Conservation (phyloP, 2,113 vertebrate species). For the Hippotragus niger region DNA sequence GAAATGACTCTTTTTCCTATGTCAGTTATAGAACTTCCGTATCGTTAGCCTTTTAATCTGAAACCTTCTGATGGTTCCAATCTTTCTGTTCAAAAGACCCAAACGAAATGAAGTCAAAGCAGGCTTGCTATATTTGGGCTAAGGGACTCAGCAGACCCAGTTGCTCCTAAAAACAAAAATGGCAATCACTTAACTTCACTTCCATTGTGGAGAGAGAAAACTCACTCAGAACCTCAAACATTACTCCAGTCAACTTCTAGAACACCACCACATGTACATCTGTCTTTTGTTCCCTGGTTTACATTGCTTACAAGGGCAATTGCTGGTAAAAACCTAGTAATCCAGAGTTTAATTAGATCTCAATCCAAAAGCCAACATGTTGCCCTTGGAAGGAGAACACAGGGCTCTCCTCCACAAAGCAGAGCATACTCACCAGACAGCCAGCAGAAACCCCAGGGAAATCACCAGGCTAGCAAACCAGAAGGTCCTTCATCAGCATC, state of each 20-base stretch:
- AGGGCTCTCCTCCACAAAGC: not conserved
- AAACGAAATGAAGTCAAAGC: not conserved
- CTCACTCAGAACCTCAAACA: not conserved
- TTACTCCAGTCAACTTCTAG: not conserved
- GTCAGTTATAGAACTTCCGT: not conserved
- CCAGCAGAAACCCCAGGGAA: not conserved
- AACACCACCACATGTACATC: not conserved
- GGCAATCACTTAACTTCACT: not conserved
- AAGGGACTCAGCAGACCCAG: not conserved
- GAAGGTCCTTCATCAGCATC: not conserved
- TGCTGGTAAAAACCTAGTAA: not conserved
- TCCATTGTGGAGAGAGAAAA: not conserved
- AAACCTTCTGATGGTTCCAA: not conserved
- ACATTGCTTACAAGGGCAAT: not conserved
- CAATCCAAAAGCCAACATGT: not conserved
- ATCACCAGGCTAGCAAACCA: not conserved
- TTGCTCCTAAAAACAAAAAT: not conserved
- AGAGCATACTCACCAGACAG: not conserved
- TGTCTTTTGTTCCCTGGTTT: not conserved
- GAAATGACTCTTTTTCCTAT: not conserved
- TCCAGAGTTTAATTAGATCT: not conserved
- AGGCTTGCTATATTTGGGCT: not conserved
- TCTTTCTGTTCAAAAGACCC: not conserved
- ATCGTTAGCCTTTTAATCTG: not conserved
- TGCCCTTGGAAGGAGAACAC: not conserved